Base-by-base conservation (phyloP, 2,113 vertebrate species). In the Donacobius atricapilla region DNA sequence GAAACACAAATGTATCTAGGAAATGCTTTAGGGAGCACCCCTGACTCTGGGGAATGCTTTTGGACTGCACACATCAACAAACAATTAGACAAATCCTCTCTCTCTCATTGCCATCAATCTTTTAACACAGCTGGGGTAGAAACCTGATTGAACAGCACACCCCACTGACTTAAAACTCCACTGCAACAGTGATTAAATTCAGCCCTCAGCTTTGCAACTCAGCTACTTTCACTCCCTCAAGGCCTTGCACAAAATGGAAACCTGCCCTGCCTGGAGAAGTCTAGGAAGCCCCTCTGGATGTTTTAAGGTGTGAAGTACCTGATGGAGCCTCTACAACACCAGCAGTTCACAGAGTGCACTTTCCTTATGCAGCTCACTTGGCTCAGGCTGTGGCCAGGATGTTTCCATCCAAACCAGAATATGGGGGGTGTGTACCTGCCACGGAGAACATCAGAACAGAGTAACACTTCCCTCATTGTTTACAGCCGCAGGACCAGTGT, bases 91-190 rank as follows among this genome's bases (percentile, higher is more conserved):
- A 91, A 95, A 85, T 60, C 57, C 25, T 87, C 68, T 71, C 39
- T 44, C 28, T 75, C 61, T n/a, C n/a, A 22, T 21, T 65, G 40
- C 22, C 66, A 53, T 40, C 40, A 27, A 35, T n/a, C 58, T 87
- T 69, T 31, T 6, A 83, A 66, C 9, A 40, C 22, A 80, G 48
- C 51, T 82, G 4, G 4, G 45, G 15, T 11, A 75, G 76, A 87
- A 96, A 89, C 40, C 51, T 50, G 57, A 73, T 85, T 45, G 30
- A 93, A 96, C 40, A 97, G 92, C 96, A 88, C 95, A 92, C 69
- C 66, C 93, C 85, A 53, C 51, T 75, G 97, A 58, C 77, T 25
- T 50, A 33, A 50, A 58, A 14, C 24, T 73, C 51, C 61, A 92
- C 53, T 88, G 56, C 90, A 96, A 35, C n/a, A 30, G 31, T 14